Conservation (phyloP, 2,797 vertebrate genomes). For the Syngnathus rostellatus region DNA sequence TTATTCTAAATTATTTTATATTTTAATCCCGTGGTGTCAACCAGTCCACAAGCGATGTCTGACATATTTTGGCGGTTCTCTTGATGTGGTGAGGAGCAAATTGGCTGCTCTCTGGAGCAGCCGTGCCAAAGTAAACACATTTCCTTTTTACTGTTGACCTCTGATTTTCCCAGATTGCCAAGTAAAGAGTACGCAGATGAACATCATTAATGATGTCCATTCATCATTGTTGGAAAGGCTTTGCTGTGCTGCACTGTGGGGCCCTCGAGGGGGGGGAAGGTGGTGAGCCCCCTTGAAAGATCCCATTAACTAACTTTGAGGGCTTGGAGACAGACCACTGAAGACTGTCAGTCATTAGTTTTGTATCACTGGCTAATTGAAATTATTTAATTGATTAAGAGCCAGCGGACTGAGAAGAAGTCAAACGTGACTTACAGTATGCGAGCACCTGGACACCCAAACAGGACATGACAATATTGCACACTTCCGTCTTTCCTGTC, state of each 20-base stretch:
- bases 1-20: conserved; percentile 1
- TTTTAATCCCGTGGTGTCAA: conserved; percentile 13
- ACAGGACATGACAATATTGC: conserved; percentile 55
- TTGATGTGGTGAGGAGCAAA: conserved; percentile 42
- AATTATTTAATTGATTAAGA: conserved; percentile 3
- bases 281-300: conserved; percentile 41
- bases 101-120: conserved; percentile 41
- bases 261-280: conserved; percentile 47
- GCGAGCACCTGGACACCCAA: conserved; percentile 60
- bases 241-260: conserved; percentile 37
- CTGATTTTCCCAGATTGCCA: conserved; percentile 63
- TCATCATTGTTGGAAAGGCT: conserved; percentile 62
- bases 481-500: conserved; percentile 51
- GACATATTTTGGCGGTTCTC: conserved; percentile 17
- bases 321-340: conserved; percentile 5
- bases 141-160: conserved; percentile 52
- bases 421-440: conserved; percentile 4
- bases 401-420: neutral
- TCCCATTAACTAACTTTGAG: conserved; percentile 46
- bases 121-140: conserved; percentile 53
- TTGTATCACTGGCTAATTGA: conserved; percentile 6
- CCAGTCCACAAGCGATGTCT: conserved; percentile 16
- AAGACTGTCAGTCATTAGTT: neutral
- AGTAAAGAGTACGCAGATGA: conserved; percentile 67
- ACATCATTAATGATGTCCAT: conserved; percentile 70